Evolutionary conservation across 64 coral and sea anemone genomes (phyloP).

Genomic region (Montipora efflorescens): DNA sequence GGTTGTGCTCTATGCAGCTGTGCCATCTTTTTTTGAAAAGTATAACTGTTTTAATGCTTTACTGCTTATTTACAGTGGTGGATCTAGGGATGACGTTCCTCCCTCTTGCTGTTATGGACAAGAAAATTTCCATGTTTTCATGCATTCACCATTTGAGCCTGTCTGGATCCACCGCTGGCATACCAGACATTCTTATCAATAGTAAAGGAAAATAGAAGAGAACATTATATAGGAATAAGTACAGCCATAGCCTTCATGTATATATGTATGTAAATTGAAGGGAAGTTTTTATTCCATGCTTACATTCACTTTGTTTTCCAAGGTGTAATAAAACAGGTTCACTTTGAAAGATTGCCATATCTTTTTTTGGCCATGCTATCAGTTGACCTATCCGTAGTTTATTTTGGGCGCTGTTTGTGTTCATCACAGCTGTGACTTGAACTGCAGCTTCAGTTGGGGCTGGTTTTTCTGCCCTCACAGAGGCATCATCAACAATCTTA

Average conservation of each 20-base stretch:
- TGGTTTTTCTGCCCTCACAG: not conserved
- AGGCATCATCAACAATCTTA: not conserved
- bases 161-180: too few relatives aligned
- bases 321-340: not conserved
- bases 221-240: not conserved
- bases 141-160: too few relatives aligned
- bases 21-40: not conserved
- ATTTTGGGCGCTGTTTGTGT: not conserved
- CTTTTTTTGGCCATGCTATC: not conserved
- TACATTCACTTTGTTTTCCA: not conserved
- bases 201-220: too few relatives aligned
- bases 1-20: not conserved
- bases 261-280: not conserved
- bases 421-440: conserved; percentile 12
- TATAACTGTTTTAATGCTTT: too few relatives aligned
- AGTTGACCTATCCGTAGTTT: not conserved
- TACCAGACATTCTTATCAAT: too few relatives aligned
- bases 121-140: too few relatives aligned
- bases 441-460: conserved; percentile 5
- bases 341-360: conserved; percentile 17
- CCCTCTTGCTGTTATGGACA: too few relatives aligned
- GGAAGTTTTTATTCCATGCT: not conserved
- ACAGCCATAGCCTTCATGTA: not conserved
- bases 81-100: too few relatives aligned
- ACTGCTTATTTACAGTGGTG: too few relatives aligned